These are phyloP conservation scores for Procapra przewalskii DNA, from an alignment of 2,113 vertebrate genomes.

Conservation along the genomic window DNA sequence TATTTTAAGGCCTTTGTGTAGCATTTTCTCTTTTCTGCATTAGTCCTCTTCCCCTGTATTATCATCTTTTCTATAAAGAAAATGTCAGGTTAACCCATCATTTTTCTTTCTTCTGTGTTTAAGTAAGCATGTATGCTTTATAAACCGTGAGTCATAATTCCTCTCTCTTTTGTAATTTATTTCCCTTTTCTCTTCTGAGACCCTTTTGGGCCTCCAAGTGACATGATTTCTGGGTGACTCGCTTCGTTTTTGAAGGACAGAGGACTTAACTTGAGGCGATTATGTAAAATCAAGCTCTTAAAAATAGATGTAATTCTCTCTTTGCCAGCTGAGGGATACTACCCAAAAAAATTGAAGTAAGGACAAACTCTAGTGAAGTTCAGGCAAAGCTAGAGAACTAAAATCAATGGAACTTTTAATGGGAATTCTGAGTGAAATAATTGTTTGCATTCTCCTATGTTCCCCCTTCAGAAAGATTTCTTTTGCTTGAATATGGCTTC, in stretches of 20 bases:
- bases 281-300: slow-evolving; percentile 10
- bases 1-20: background rate
- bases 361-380: background rate
- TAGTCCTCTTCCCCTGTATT: background rate
- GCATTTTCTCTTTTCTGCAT: background rate
- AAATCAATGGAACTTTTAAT: background rate
- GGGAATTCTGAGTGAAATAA: background rate
- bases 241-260: background rate
- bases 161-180: background rate
- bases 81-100: background rate
- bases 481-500: background rate
- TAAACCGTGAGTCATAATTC: background rate
- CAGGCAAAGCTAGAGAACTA: background rate
- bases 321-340: background rate
- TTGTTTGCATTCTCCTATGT: background rate
- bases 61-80: background rate
- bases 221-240: background rate
- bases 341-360: background rate
- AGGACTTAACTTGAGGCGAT: background rate
- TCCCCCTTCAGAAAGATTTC: background rate
- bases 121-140: background rate
- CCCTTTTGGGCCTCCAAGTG: background rate
- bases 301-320: background rate
- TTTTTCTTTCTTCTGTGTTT: background rate
- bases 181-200: background rate